Conservation (phyloP, 1,140 invertebrate genomes). For the Melitaea cinxia region DNA sequence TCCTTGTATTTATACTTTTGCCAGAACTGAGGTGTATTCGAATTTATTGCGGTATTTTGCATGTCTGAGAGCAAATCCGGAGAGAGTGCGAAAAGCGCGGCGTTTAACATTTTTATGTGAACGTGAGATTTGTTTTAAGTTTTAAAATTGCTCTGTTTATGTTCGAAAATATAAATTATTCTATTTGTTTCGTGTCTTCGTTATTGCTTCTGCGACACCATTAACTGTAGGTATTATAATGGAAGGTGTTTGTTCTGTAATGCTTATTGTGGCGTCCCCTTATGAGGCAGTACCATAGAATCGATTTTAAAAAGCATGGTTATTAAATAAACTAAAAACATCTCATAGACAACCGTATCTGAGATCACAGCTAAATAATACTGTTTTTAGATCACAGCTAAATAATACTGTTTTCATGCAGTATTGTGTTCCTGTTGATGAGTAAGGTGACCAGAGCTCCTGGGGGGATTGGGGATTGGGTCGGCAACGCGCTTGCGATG, state of each 20-base stretch:
- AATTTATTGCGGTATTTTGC: constrained; percentile 38
- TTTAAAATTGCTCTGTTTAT: constrained; percentile 23
- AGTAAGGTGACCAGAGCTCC: too few relatives aligned
- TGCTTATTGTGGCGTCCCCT: too few relatives aligned
- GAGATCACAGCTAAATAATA: too few relatives aligned
- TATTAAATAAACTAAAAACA: too few relatives aligned
- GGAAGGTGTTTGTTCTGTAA: background rate
- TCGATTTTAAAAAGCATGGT: too few relatives aligned
- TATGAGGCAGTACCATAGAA: too few relatives aligned
- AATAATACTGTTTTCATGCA: too few relatives aligned
- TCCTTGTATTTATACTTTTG: constrained; percentile 19
- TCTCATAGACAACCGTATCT: too few relatives aligned
- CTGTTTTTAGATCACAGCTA: too few relatives aligned
- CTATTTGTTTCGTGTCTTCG: constrained; percentile 19
- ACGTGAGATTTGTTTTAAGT: constrained; percentile 30
- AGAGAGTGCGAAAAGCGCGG: constrained; percentile 28
- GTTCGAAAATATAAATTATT: constrained; percentile 21
- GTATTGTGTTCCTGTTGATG: too few relatives aligned
- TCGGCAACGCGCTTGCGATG: too few relatives aligned
- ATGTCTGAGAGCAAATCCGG: constrained; percentile 35
- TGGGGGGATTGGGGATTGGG: too few relatives aligned
- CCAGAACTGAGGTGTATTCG: constrained; percentile 34
- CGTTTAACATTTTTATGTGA: constrained; percentile 29
- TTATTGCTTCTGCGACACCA: constrained; percentile 9
- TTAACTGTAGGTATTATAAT: background rate